Evolutionary conservation across 2,113 vertebrate species (phyloP).

Genomic region (Zosterops japonicus): DNA sequence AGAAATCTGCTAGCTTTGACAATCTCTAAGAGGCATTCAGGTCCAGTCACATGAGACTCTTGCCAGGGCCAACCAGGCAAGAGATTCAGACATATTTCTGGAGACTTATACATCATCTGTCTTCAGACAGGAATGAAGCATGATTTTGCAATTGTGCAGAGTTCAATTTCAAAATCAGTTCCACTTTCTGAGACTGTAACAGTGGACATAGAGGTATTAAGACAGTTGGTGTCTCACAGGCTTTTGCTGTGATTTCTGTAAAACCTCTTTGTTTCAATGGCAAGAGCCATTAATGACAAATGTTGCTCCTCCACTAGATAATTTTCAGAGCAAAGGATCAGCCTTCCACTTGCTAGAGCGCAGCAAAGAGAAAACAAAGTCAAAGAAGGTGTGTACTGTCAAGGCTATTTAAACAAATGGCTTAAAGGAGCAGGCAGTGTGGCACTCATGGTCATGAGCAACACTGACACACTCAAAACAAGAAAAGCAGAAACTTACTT

Average conservation of each 20-base stretch:
- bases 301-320: neutral
- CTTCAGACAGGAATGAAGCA: neutral
- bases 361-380: neutral
- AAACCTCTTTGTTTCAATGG: neutral
- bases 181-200: neutral
- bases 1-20: neutral
- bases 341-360: neutral
- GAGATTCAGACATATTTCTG: neutral
- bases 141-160: neutral
- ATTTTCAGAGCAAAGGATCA: neutral
- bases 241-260: neutral
- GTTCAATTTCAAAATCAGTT: neutral
- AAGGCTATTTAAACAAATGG: neutral
- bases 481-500: neutral
- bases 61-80: neutral
- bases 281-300: neutral
- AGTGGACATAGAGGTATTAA: neutral
- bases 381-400: neutral
- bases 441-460: neutral
- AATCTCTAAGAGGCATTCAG: neutral
- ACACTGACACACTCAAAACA: neutral
- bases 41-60: neutral
- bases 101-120: neutral
- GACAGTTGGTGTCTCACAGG: neutral
- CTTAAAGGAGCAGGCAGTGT: neutral